Evolutionary conservation across 2,888 invertebrate genomes (phyloP), one percentile per base, ranked within the genome.

Genomic region (Xylota segnis): DNA sequence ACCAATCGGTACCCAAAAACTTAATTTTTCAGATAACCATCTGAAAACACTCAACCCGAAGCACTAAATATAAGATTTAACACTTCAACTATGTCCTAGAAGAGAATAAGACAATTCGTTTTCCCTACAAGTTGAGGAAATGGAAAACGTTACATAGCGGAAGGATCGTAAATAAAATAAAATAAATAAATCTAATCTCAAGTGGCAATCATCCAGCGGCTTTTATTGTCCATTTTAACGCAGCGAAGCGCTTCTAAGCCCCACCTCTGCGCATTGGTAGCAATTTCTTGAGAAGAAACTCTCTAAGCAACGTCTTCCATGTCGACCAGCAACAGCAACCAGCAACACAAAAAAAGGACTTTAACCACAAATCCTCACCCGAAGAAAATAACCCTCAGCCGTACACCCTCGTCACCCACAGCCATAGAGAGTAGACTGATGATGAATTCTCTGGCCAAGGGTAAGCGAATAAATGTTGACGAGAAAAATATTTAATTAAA

Each of bases 401-500:
- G n/a, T n/a, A 18, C 32, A 18, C 12, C 34, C 12, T 23, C 2
- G 1, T 3, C 23, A 37, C 34, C 43, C 14, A 0, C 23, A 23
- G 23, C 23, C 23, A 9, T 18, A 43, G 32, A 50, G 10, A 47
- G 5, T 45, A 32, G 27, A 59, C 32, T 1, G 29, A 65, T 63
- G 74, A 78, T 74, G 59, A 72, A 77, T 74, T 61, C 3, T n/a
- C 47, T 58, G 6, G 16, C 9, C 18, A 14, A 63, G 18, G 58
- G 70, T 27, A 29, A 63, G n/a, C 50, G 52, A 66, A 58, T 58
- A 68, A 82, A 72, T 58, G 63, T 83, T 77, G 40, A 56, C 61
- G 37, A 66, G 58, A 61, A 72, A 77, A 83, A 84, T 79, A 75
- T 79, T 75, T 70, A 75, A 79, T 79, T 79, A 84, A 79, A 79